These are phyloP conservation scores for Microdon myrmicae DNA, from an alignment of 2,888 invertebrate genomes.

Conservation along the genomic window DNA sequence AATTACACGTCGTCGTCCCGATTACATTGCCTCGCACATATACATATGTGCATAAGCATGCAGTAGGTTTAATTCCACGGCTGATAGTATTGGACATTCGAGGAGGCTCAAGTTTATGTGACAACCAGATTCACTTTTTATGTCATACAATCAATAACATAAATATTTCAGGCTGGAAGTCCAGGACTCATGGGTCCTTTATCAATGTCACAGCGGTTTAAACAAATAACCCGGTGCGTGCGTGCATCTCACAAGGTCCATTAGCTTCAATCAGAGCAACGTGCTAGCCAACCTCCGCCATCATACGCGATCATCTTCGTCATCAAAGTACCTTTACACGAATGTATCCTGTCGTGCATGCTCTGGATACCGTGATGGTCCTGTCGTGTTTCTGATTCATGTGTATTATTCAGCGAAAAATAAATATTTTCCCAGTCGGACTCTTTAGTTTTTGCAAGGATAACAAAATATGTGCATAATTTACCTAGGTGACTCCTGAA, in stretches of 20 bases:
- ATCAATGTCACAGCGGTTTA: conserved; percentile 47
- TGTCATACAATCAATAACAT: conserved; percentile 34
- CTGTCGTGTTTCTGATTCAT: conserved; percentile 36
- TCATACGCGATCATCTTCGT: conserved; percentile 8
- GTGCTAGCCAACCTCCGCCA: too few relatives aligned
- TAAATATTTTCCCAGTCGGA: conserved; percentile 46
- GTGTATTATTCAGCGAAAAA: conserved; percentile 45
- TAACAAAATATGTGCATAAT: conserved; percentile 51
- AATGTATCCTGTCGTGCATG: background rate
- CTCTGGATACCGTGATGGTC: conserved; percentile 12
- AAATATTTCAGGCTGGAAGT: conserved; percentile 31
- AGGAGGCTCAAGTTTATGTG: conserved; percentile 28
- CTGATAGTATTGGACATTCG: conserved; percentile 39
- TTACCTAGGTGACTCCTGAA: conserved; percentile 28
- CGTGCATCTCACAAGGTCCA: conserved; percentile 47
- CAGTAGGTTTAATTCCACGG: conserved; percentile 9
- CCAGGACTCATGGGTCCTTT: conserved; percentile 29
- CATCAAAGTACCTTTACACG: conserved; percentile 25
- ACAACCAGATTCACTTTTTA: conserved; percentile 23
- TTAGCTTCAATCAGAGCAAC: conserved; percentile 45
- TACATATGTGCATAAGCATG: background rate
- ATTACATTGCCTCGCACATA: conserved; percentile 2
- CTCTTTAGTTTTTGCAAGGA: conserved; percentile 44
- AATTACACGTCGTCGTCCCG: conserved; percentile 23
- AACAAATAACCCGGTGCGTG: conserved; percentile 40